Percentiles rank a stretch among this genome's conserved stretches.
phyloP scores from a whole-genome alignment of 92 coral and sea anemone genomes.

The Phenganax stokvisi region DNA sequence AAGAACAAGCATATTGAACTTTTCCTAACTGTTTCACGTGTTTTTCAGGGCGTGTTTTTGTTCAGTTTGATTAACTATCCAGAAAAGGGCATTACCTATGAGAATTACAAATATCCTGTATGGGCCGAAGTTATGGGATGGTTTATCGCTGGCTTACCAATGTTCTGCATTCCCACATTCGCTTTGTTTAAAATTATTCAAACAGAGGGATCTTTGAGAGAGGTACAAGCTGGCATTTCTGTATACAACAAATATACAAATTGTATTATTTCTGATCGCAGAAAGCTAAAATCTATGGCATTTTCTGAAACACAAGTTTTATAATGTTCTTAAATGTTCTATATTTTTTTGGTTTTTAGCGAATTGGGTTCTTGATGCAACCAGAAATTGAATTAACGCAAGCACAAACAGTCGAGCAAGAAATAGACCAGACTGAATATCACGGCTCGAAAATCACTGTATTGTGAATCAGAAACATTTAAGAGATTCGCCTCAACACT shows the following conservation, averaged over 20 bases:
- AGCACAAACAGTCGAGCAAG: neutral
- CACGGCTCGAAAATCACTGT: neutral
- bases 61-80: conserved; percentile 64
- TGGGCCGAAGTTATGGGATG: conserved; percentile 84
- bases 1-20: neutral
- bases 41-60: conserved; percentile 60
- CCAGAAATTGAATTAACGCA: conserved; percentile 38
- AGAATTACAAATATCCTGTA: conserved; percentile 56
- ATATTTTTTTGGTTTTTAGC: conserved; percentile 30
- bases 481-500: no score
- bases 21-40: neutral
- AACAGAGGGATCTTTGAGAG: conserved; percentile 39
- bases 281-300: no score
- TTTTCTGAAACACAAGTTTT: no score
- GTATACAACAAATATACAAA: no score
- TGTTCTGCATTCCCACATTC: conserved; percentile 58
- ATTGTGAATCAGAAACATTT: neutral
- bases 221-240: conserved; percentile 22
- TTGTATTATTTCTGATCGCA: no score
- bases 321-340: no score
- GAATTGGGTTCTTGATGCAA: conserved; percentile 37
- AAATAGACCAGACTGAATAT: neutral
- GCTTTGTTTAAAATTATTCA: conserved; percentile 53
- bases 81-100: conserved; percentile 62
- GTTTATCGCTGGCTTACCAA: conserved; percentile 64